Base-by-base conservation (phyloP, 2,888 invertebrate genomes). In the Trichogramma evanescens region DNA sequence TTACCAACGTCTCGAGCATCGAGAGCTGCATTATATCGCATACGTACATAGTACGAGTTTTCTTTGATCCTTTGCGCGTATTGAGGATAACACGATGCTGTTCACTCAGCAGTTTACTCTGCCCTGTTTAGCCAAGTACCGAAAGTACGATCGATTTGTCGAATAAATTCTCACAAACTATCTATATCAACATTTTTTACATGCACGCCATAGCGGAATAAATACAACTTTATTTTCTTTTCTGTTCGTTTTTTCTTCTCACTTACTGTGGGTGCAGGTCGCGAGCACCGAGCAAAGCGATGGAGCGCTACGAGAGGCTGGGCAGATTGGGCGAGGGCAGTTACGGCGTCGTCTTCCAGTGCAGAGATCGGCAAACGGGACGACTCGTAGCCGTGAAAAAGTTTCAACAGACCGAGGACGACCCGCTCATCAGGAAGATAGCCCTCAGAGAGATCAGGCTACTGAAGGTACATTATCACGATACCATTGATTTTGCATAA, bases 351-450 rank as follows among this genome's bases (percentile, higher is more conserved):
- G 97, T 97, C 66, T 95, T 95, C 82, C 96, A 96, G 78, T 97
- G 97, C 78, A 87, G 93, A 59, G 95, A 96, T 81, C 84, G 94
- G 63, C 96, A 97, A 73, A 94, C 92, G 2, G 94, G 96, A 13
- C 92, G 93, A 74, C 83, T 95, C 62, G 96, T 97, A 49, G 97
- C 97, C 49, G 94, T 97, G 65, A 97, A 97, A 80, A 93, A 96
- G 79, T 97, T 97, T 77, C 90, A 95, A 8, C 96, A 97, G 79
- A 94, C 94, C 61, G 96, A 97, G 77, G 95, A 96, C 75, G 97
- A 97, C 80, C 95, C 95, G 6, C 86, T 95, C 52, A 96, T 97
- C 67, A 84, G 95, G 71, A 97, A 97, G 81, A 97, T 97, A 67
- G 96, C 96, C 1, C 84, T 96, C 56, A 80, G 97, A 68, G 97